Evolutionary conservation across 2,113 vertebrate genomes (phyloP), one percentile per base, ranked within the genome.

Genomic region (Stigmatopora nigra): DNA sequence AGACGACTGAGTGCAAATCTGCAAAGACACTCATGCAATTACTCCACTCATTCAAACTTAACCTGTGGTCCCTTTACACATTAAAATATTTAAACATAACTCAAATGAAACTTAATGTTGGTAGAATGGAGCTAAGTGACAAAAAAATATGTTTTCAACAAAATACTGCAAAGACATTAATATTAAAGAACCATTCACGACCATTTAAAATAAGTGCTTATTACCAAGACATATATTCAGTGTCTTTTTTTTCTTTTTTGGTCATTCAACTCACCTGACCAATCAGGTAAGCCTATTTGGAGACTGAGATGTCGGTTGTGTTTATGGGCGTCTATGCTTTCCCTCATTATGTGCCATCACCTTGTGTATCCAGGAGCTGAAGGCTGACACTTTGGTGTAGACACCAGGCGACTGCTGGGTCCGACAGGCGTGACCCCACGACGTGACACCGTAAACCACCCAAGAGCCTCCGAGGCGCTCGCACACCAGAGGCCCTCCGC

Each of bases 381-480:
- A 98, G 70, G 92, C 89, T 0, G 97, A 94, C 8, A 99, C 95
- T 91, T 94, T 95, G 36, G 96, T 96, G 76, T 99, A 99, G 76
- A 99, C 97, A 1, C 97, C 96, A 0, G 95, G 97, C 3, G 95
- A 94, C 63, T 93, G 92, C 63, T 94, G 94, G 17, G 91, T 89
- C 35, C 95, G 89, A 61, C 97, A 99, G 47, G 95, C 94, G 0
- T 98, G 92, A 46, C 97, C 97, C 97, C 97, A 99, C 62, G 97
- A 98, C 1, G 97, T 99, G 41, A 99, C 93, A 3, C 97, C 97
- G 0, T 93, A 97, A 17, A 98, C 91, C 3, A 91, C 93, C 97
- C 97, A 99, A 56, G 88, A 91, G 46, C 91, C 91, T 17, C 91
- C 92, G 0, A 88, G 84, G 1, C 92, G 85, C 78, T 97, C 90